Evolutionary conservation across 2,888 invertebrate species (phyloP).

Genomic region (Eupithecia subfuscata): DNA sequence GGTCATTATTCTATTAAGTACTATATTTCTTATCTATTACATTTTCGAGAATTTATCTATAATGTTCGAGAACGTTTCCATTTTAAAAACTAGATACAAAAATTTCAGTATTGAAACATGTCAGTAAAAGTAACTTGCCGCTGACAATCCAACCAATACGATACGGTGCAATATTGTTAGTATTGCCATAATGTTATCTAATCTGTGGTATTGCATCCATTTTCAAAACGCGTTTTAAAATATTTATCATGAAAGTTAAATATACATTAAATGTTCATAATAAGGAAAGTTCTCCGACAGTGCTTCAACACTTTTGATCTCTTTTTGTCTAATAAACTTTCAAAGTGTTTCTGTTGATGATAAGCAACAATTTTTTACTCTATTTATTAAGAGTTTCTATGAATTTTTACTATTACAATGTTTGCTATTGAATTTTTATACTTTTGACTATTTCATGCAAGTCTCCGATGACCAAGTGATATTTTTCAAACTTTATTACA

Average conservation of each 20-base stretch:
- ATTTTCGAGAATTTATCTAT: not conserved
- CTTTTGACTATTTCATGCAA: constrained; percentile 19
- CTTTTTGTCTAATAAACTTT: constrained; percentile 3
- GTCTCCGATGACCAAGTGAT: constrained; percentile 76
- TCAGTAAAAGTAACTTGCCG: not conserved
- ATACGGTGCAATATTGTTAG: not conserved
- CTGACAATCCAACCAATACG: not conserved
- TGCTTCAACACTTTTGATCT: constrained; percentile 14
- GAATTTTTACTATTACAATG: constrained; percentile 14
- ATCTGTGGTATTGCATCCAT: not conserved
- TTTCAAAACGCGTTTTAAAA: not conserved
- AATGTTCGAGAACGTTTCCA: not conserved
- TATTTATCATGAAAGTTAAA: not conserved
- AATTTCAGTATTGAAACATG: not conserved
- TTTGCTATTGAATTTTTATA: constrained; percentile 22
- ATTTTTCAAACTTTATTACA: constrained; percentile 65
- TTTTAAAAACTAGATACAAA: not conserved
- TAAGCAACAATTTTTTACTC: not conserved
- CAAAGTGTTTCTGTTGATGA: not conserved
- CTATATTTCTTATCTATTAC: not conserved
- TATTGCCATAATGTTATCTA: too few relatives aligned
- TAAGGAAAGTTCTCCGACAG: not conserved
- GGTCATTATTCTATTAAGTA: not conserved
- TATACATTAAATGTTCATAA: not conserved
- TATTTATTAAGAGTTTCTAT: not conserved